A percentile compares a stretch with the other conserved stretches of the same genome.
Evolutionary conservation across 2,888 invertebrate genomes (phyloP).

Genomic region (Spisula solida): DNA sequence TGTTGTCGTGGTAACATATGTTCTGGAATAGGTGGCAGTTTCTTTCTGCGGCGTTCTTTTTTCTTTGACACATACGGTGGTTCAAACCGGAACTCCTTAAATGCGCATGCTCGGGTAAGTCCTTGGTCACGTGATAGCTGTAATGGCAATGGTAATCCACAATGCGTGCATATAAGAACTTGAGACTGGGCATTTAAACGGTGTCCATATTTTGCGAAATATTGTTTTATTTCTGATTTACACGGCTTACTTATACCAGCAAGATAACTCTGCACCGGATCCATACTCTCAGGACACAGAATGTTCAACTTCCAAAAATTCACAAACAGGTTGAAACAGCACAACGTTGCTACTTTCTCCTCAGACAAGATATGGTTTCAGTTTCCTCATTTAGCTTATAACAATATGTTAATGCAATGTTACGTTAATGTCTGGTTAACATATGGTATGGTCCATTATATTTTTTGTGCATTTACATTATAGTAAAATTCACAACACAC

Average conservation of each 20-base stretch:
- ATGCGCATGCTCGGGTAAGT: conserved; percentile 62
- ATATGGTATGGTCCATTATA: too few relatives aligned
- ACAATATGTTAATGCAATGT: too few relatives aligned
- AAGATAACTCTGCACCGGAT: neutral
- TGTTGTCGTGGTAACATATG: conserved; percentile 66
- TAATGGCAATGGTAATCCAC: conserved; percentile 62
- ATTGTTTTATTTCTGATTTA: conserved; percentile 31
- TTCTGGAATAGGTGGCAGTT: conserved; percentile 68
- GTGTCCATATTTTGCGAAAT: conserved; percentile 44
- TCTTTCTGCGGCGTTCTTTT: conserved; percentile 58
- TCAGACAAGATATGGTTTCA: too few relatives aligned
- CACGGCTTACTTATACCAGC: conserved; percentile 8
- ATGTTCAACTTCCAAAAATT: too few relatives aligned
- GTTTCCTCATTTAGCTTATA: too few relatives aligned
- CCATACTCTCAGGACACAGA: neutral
- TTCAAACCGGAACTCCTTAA: conserved; percentile 71
- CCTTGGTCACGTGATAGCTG: conserved; percentile 68
- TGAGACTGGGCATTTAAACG: conserved; percentile 31
- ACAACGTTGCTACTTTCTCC: too few relatives aligned
- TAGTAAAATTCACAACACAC: too few relatives aligned
- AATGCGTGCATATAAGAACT: conserved; percentile 48
- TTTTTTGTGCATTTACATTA: too few relatives aligned
- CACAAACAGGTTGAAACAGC: too few relatives aligned
- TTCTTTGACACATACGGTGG: conserved; percentile 64
- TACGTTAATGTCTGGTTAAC: too few relatives aligned